Conservation (phyloP, 2,113 vertebrate genomes). For the Lontra canadensis region DNA sequence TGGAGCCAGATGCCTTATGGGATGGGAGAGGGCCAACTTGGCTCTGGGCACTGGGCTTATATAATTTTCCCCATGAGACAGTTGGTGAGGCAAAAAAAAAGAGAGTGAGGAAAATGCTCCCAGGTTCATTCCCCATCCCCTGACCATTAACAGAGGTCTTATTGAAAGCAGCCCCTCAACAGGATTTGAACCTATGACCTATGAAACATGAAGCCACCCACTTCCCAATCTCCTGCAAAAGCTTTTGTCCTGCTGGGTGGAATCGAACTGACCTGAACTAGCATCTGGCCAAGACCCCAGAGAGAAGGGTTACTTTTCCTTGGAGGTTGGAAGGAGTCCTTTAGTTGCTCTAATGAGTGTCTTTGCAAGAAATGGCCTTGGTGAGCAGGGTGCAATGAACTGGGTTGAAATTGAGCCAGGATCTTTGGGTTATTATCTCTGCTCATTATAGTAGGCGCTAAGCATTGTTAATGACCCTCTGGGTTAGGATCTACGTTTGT, state of each 20-base stretch:
- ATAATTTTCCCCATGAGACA: neutral
- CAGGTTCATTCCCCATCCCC: neutral
- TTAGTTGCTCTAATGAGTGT: neutral
- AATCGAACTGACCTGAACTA: conserved; percentile 21
- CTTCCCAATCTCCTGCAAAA: neutral
- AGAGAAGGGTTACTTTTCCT: neutral
- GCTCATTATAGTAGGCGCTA: conserved; percentile 22
- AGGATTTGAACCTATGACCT: conserved; percentile 61
- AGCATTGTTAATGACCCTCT: conserved; percentile 15
- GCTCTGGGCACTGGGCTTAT: neutral
- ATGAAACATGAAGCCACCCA: neutral
- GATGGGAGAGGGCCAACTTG: neutral
- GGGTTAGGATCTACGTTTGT: conserved; percentile 14
- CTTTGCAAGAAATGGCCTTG: neutral
- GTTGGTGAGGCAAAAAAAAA: neutral
- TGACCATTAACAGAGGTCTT: neutral
- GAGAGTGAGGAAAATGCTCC: neutral
- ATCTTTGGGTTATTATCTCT: conserved; percentile 34
- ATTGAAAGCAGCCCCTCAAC: conserved; percentile 27
- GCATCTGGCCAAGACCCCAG: neutral
- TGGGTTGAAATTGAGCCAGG: conserved; percentile 15
- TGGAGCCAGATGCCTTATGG: neutral
- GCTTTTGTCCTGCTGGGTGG: neutral
- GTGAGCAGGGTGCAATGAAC: neutral
- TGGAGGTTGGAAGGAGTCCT: neutral